Conservation (phyloP, 2,113 vertebrate species). For the Stercorarius parasiticus region DNA sequence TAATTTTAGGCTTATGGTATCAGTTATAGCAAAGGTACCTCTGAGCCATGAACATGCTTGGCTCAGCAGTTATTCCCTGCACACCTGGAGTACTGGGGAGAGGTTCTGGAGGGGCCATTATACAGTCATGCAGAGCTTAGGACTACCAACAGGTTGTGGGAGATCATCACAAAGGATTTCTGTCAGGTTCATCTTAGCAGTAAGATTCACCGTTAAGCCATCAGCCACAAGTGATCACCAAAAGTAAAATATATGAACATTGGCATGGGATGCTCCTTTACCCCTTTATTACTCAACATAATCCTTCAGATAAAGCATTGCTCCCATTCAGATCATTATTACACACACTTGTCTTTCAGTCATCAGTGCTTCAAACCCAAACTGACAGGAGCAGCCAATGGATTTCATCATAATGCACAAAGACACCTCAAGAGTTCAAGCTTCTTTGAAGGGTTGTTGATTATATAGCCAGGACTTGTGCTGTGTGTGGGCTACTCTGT, state of each 20-base stretch:
- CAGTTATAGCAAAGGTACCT: background rate
- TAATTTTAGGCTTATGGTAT: background rate
- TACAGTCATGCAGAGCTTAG: background rate
- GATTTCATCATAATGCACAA: background rate
- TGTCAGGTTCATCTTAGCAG: background rate
- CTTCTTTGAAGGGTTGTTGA: background rate
- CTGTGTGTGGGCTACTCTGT: background rate
- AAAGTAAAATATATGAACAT: background rate
- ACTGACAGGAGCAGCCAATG: background rate
- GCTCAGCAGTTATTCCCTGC: background rate
- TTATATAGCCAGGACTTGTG: background rate
- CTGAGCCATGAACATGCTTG: background rate
- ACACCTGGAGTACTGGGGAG: background rate
- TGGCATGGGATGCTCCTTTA: background rate
- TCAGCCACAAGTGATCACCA: fast-evolving
- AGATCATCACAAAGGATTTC: background rate
- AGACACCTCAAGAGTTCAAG: background rate
- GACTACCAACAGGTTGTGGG: background rate
- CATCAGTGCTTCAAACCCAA: background rate
- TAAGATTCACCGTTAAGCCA: background rate
- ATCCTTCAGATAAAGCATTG: background rate
- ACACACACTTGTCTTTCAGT: background rate
- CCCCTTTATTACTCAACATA: background rate
- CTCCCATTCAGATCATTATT: background rate
- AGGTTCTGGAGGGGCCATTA: background rate